Base-by-base conservation (phyloP, 2,113 vertebrate genomes). In the Marmota monax region DNA sequence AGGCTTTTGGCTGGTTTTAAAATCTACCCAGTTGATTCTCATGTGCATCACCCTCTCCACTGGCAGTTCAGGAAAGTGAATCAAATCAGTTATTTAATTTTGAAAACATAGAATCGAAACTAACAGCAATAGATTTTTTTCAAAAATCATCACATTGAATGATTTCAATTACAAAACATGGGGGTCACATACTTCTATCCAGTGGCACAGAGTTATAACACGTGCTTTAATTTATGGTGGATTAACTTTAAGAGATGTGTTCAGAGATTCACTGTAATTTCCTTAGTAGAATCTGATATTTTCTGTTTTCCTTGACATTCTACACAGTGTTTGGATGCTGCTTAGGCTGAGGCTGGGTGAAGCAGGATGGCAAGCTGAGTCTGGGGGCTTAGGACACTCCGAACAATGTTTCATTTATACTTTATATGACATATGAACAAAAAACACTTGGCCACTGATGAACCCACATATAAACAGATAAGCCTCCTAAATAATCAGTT, bases 31-130 rank as follows among this genome's bases (percentile, higher is more conserved):
- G 22, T 27, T 13, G 67, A 72, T 45, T 89, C 29, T 86, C 34
- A 14, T 25, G 7, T 45, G 2, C 27, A 51, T 18, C 3, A 8
- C 5, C 48, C 82, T 51, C 80, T 80, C 97, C 27, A 32, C 34
- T 97, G 58, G 23, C 10, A 83, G 23, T 5, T 65, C 29, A 25
- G 10, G 39, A 67, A 92, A 88, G 16, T 22, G 85, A 88, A n/a
- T 37, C 10, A 23, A 39, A 84, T 91, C 6, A 91, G 6, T 65
- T 63, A 32, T 16, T 78, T 77, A 58, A n/a, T 53, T 53, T n/a
- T 69, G n/a, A 93, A 94, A 94, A n/a, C 45, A 89, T 74, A 96
- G 91, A 69, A 7, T 83, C 70, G 34, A 85, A 94, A 86, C 25
- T 7, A 45, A 94, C 78, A 67, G 53, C 73, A 65, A 63, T 63